phyloP scores from a whole-genome alignment of 2,113 vertebrate species.

The Caloenas nicobarica region DNA sequence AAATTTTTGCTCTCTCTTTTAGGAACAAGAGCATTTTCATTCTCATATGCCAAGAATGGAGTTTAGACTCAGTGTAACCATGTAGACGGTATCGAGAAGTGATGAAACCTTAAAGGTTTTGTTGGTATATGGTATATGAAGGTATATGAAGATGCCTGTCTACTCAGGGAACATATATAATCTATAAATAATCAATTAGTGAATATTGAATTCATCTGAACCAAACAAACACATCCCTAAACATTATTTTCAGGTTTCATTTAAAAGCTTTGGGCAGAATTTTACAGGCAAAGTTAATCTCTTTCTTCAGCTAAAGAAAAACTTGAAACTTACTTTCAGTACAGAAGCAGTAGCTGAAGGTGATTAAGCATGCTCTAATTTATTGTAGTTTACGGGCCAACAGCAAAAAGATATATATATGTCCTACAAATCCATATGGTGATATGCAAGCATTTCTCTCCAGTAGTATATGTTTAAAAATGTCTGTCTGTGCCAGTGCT shows the following conservation, averaged over 20 bases:
- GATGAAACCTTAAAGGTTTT: neutral
- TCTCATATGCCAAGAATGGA: neutral
- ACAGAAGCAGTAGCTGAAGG: neutral
- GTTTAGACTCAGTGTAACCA: neutral
- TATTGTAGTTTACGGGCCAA: slow-evolving; percentile 12
- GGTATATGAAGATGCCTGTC: neutral
- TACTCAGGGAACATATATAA: neutral
- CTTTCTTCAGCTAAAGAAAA: neutral
- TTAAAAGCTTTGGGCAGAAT: neutral
- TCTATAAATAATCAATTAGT: neutral
- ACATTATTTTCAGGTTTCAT: neutral
- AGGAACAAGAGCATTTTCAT: neutral
- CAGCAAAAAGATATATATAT: neutral
- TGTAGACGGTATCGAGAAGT: neutral
- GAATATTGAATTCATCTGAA: neutral
- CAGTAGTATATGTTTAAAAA: slow-evolving; percentile 9
- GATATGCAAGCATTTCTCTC: slow-evolving; percentile 1
- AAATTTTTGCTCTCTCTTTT: neutral
- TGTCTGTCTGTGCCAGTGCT: slow-evolving; percentile 14
- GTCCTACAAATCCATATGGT: slow-evolving; percentile 5
- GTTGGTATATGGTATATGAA: too few species aligned
- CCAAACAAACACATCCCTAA: neutral
- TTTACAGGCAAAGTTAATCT: neutral
- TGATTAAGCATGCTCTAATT: neutral
- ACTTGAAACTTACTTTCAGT: neutral